These are phyloP conservation scores for Alloplasta piceator DNA, from an alignment of 2,888 invertebrate species.

Conservation along the genomic window DNA sequence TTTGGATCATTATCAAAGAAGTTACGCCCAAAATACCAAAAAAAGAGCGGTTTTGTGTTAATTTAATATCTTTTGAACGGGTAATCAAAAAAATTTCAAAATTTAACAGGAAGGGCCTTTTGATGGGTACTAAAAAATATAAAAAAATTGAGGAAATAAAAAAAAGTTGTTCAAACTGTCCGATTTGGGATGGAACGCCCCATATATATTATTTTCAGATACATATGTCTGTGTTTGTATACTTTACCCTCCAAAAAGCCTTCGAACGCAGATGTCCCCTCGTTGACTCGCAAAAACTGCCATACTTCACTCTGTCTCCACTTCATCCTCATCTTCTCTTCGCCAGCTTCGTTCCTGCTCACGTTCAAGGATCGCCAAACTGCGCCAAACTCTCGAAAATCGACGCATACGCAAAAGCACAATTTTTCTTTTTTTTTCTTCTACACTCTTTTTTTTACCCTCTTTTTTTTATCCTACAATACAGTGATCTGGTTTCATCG, in stretches of 20 bases:
- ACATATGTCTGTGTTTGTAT: background rate
- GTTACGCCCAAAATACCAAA: no score
- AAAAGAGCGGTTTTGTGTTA: no score
- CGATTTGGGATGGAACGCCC: no score
- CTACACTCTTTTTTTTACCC: constrained; percentile 9
- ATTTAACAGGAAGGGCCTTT: no score
- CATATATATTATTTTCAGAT: no score
- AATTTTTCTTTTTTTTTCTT: no score
- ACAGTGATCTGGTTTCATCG: background rate
- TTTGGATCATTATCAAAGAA: no score
- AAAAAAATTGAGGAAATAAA: no score
- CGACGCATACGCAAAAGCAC: background rate
- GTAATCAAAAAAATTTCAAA: no score
- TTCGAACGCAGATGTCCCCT: constrained; percentile 51
- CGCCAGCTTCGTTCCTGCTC: background rate
- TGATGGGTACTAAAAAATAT: no score
- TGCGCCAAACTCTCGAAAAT: constrained; percentile 30
- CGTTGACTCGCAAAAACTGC: constrained; percentile 56
- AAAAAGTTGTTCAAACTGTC: no score
- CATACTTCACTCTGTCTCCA: constrained; percentile 34
- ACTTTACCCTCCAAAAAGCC: background rate
- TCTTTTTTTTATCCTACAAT: constrained; percentile 50
- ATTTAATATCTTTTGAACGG: no score
- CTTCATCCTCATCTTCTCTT: constrained; percentile 9
- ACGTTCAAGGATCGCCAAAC: constrained; percentile 31